Evolutionary conservation across 2,797 vertebrate genomes (phyloP), one percentile per base, ranked within the genome.

Genomic region (Vultur gryphus): DNA sequence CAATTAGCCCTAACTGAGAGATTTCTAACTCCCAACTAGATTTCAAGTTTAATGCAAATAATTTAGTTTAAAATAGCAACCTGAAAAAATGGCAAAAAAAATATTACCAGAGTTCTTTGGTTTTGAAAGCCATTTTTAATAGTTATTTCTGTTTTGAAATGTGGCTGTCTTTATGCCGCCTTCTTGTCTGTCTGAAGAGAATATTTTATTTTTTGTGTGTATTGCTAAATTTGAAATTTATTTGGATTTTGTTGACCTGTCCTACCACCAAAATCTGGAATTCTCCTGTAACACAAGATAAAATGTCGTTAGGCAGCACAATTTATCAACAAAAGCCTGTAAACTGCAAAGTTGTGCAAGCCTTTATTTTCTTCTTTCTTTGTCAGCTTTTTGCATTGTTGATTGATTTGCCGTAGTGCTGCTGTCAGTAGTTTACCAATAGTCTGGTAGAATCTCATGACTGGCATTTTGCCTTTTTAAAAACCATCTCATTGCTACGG

Each of bases 311-410:
- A 91, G 97, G 91, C 95, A 97, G 85, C 97, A 98, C 91, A 94
- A 97, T 97, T 96, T 97, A 83, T 79, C 95, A 94, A 98, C 98
- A 98, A 98, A 98, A 97, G 98, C 95, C 94, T 51, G 39, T 88
- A 94, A 96, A 97, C 91, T 97, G 96, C 98, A 97, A 93, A 96
- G 97, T 97, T 96, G 97, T 94, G 93, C 93, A 97, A 97, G 93
- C 95, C 92, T 97, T 98, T 97, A 85, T 90, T 90, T 97, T 90
- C 97, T 92, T 95, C 97, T 97, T 97, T 98, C 97, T 94, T 76
- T 71, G 98, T 98, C 98, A 98, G 98, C 98, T 98, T 96, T 98
- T 98, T 98, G 97, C 97, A 97, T 98, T 98, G 98, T 98, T 96
- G 97, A 97, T 97, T 96, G 96, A 97, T 96, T 97, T 97, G 70